Conservation (phyloP, 1,140 invertebrate species). For the Caenorhabditis tropicalis region DNA sequence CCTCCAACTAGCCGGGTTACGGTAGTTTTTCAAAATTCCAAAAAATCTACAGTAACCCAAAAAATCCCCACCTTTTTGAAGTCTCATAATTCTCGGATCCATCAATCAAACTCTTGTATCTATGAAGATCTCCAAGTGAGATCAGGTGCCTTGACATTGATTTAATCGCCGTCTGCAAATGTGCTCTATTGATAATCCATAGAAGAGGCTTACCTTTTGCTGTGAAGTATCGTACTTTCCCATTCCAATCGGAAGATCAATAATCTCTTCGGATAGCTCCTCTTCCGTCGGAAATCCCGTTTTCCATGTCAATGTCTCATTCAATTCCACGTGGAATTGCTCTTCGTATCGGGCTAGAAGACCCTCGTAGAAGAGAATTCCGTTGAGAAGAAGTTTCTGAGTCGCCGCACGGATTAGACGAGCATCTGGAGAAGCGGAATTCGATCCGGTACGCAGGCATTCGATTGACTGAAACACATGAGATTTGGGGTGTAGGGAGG, state of each 20-base stretch:
- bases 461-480: constrained; percentile 12
- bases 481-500: too few species aligned
- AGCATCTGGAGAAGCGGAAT: background rate
- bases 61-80: constrained; percentile 48
- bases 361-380: background rate
- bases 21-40: background rate
- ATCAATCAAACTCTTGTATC: constrained; percentile 45
- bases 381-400: background rate
- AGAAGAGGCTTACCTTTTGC: background rate
- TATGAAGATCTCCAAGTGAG: constrained; percentile 53
- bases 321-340: background rate
- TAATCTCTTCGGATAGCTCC: background rate
- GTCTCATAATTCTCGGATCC: constrained; percentile 52
- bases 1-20: too few species aligned
- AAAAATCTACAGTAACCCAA: too few species aligned
- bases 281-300: background rate
- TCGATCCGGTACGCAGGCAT: background rate
- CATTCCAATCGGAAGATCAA: background rate
- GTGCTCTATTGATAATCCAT: background rate
- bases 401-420: background rate
- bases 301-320: background rate
- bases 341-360: background rate
- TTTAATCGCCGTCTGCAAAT: constrained; percentile 39
- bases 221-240: background rate
- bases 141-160: constrained; percentile 51